Base-by-base conservation (phyloP, 2,888 invertebrate genomes). In the Mythimna ferrago region DNA sequence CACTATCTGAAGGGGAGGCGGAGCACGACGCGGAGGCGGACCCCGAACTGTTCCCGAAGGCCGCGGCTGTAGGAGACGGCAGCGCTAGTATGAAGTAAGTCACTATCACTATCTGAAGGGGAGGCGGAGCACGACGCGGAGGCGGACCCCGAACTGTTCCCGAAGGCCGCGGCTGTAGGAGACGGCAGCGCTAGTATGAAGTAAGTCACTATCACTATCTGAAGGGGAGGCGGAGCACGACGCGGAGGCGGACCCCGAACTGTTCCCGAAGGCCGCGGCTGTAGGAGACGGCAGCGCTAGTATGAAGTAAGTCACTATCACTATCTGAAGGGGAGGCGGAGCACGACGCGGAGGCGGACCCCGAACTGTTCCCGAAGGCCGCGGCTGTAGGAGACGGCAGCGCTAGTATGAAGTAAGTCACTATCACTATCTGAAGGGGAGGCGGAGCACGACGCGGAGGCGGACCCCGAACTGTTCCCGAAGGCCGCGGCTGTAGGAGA, bases 81-180 rank as follows among this genome's bases (percentile, higher is more conserved):
- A 78, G 51, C 5, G 65, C 74, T 4, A 71, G 85, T 26, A 90
- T 92, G 91, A 92, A 89, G 93, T 93, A 48, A 85, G 89, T 84
- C 0, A 51, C 35, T 35, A 38, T 51, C 3, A n/a, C n/a, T n/a
- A n/a, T n/a, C n/a, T n/a, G n/a, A n/a, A n/a, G 48, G 6, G 14
- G 48, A 16, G 44, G 19, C 4, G 1, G 88, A 93, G 1, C 88
- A 86, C 81, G 86, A 83, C 76, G 72, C 89, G 58, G 94, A 96
- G 77, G 14, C 14, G 16, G 21, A 62, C 6, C 21, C 62, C 0
- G 63, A 63, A 2, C 16, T 62, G 11, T 66, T 41, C n/a, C 62
- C 35, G 38, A 61, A 26, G 58, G 72, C 64, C n/a, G 68, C 81
- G 32, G 85, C 86, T 4, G 85, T 88, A 1, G 89, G 90, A 0